Percentiles rank a stretch among this genome's conserved stretches.
These are phyloP conservation scores for Lathronympha strigana DNA, from an alignment of 2,888 invertebrate species.

Conservation along the genomic window DNA sequence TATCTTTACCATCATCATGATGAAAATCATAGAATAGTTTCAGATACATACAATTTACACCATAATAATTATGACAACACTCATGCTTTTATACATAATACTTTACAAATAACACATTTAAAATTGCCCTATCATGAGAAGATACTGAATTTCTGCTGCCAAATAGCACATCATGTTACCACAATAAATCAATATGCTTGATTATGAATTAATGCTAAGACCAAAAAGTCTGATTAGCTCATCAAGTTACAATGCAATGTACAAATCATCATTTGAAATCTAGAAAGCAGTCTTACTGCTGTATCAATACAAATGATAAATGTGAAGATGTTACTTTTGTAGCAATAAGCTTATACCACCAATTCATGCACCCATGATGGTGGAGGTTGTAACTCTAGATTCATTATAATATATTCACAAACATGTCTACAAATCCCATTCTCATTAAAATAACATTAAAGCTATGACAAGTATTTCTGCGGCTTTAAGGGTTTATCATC, in stretches of 20 bases:
- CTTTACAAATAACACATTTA: slow-evolving; percentile 9
- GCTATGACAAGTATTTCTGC: slow-evolving; percentile 45
- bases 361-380: slow-evolving; percentile 7
- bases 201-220: slow-evolving; percentile 7
- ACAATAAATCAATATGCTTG: slow-evolving; percentile 5
- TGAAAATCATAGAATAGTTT: slow-evolving; percentile 1
- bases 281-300: slow-evolving; percentile 22
- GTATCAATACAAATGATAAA: slow-evolving; percentile 12
- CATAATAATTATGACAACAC: not conserved
- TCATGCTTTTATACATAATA: slow-evolving; percentile 13
- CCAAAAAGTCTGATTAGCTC: slow-evolving; percentile 12
- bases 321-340: slow-evolving; percentile 12
- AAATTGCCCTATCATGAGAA: not conserved
- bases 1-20: slow-evolving; percentile 1
- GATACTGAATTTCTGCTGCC: slow-evolving; percentile 16
- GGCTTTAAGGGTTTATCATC: slow-evolving; percentile 69
- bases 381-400: slow-evolving; percentile 11
- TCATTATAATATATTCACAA: slow-evolving; percentile 19
- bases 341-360: slow-evolving; percentile 5
- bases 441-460: slow-evolving; percentile 29
- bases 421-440: slow-evolving; percentile 26
- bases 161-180: slow-evolving; percentile 10
- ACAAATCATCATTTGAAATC: slow-evolving; percentile 17
- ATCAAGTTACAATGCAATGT: slow-evolving; percentile 7
- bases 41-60: slow-evolving; percentile 16